phyloP scores from a whole-genome alignment of 2,113 vertebrate genomes.

The Sceloporus undulatus region DNA sequence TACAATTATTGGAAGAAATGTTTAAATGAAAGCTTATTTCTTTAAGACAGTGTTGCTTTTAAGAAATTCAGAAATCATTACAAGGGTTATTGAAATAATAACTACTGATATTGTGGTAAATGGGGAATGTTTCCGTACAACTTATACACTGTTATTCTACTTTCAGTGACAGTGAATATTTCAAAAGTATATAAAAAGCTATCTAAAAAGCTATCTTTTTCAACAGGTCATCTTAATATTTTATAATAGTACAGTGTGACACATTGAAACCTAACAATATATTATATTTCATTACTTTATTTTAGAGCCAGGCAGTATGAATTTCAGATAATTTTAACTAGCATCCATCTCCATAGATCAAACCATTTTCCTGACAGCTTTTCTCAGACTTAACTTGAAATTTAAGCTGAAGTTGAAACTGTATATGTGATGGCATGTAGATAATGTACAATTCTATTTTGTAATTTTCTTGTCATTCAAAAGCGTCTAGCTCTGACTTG shows the following conservation, averaged over 20 bases:
- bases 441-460: slow-evolving; percentile 7
- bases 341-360: not conserved
- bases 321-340: slow-evolving; percentile 13
- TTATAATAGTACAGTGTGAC: not conserved
- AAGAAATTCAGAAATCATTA: not conserved
- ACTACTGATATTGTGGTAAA: not conserved
- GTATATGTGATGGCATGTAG: not conserved
- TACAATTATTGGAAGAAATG: not conserved
- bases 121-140: not conserved
- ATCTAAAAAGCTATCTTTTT: not conserved
- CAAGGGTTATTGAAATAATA: not conserved
- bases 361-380: not conserved
- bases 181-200: not conserved
- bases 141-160: not conserved
- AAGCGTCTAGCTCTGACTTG: not conserved
- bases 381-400: not conserved
- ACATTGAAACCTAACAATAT: not conserved
- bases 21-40: not conserved
- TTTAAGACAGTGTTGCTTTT: not conserved
- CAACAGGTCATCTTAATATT: not conserved
- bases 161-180: not conserved
- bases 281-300: slow-evolving; percentile 14
- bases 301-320: not conserved
- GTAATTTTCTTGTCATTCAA: slow-evolving; percentile 31
- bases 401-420: slow-evolving; percentile 15